Base-by-base conservation (phyloP, 2,888 invertebrate species). In the Priocnemis perturbator region DNA sequence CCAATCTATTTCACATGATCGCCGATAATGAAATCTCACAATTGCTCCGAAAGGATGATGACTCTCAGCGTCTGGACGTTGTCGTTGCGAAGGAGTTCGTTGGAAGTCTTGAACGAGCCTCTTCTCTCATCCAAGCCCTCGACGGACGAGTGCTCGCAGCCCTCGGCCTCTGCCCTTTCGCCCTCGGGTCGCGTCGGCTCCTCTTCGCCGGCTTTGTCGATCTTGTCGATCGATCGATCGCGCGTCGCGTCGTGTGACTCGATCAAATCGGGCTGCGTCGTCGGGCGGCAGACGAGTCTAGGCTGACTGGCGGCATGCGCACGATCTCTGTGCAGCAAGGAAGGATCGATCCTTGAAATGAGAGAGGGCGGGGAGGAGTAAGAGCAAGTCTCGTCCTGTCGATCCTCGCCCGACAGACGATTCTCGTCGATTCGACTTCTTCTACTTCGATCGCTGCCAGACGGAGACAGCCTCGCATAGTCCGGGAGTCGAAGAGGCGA, bases 11-110 rank as follows among this genome's bases (percentile, higher is more conserved):
- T 56, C 14, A 56, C 17, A 11, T 11, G 30, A 23, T 23, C 19
- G 30, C 17, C 17, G 56, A 26, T 26, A 23, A 30, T 30, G 26
- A 26, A 26, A 45, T 76, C 81, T 88, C 88, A 89, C 86, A 89
- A 86, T 76, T 88, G 89, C 76, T 89, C 89, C 67, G 88, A 88
- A 65, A 89, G 76, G 73, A 89, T 89, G 57, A 89, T 89, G 52
- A 89, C 89, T 67, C 87, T 81, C 17, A 88, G 83, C 47, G 89
- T 87, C 70, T 88, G 89, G 58, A 89, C 83, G 76, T 85, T 86
- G 71, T 88, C 87, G 79, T 86, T 85, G 82, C 86, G 86, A 45
- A 81, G 69, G 37, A 85, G 74, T 74, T 87, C 86, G 62, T 83
- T 85, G 17, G 74, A 56, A 26, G 80, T 76, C 64, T 85, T 85